phyloP scores from a whole-genome alignment of 2,888 invertebrate genomes.

The Rhagonycha fulva region DNA sequence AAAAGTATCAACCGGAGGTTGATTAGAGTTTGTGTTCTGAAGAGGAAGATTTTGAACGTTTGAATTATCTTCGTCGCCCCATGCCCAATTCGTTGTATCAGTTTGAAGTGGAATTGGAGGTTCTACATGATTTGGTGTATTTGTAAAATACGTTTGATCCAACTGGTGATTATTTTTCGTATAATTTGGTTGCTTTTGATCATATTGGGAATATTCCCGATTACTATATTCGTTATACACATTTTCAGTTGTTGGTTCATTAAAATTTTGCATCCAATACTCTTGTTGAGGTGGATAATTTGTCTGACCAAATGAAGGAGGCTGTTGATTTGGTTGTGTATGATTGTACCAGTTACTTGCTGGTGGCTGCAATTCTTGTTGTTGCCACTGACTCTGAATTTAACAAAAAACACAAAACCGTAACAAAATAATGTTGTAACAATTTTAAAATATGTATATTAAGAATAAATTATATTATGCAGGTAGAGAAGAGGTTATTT shows the following conservation, averaged over 20 bases:
- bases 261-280: slow-evolving; percentile 38
- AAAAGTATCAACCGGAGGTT: slow-evolving; percentile 57
- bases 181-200: slow-evolving; percentile 43
- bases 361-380: slow-evolving; percentile 54
- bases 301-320: slow-evolving; percentile 37
- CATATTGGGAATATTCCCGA: slow-evolving; percentile 34
- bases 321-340: slow-evolving; percentile 29
- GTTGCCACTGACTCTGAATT: slow-evolving; percentile 50
- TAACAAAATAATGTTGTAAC: neutral
- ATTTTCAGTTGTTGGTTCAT: slow-evolving; percentile 24
- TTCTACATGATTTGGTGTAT: slow-evolving; percentile 40
- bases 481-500: no score
- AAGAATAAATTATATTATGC: no score
- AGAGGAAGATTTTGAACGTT: slow-evolving; percentile 43
- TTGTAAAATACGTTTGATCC: slow-evolving; percentile 16
- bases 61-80: slow-evolving; percentile 61
- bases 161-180: slow-evolving; percentile 37
- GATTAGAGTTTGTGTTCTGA: slow-evolving; percentile 36
- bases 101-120: slow-evolving; percentile 44
- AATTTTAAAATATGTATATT: no score
- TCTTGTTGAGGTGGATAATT: slow-evolving; percentile 36
- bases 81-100: slow-evolving; percentile 63
- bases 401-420: neutral
- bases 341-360: slow-evolving; percentile 56
- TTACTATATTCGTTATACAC: neutral